Base-by-base conservation (phyloP, 2,888 invertebrate species). In the Thymelicus lineola region DNA sequence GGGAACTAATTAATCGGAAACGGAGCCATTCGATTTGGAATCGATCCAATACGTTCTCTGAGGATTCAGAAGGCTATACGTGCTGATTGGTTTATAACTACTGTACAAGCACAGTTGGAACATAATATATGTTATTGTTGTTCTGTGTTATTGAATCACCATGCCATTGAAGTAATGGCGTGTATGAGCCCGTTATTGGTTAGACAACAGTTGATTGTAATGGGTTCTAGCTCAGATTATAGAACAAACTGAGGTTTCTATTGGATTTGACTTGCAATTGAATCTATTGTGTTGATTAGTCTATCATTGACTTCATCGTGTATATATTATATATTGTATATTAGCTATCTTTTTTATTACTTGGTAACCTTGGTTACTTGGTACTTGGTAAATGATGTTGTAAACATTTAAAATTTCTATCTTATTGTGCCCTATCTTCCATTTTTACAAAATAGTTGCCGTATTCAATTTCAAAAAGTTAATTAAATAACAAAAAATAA, bases 1-100 rank as follows among this genome's bases (percentile, higher is more conserved):
- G 42, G 64, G 66, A 50, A 35, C 59, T 70, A 70, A 72, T 72
- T 72, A 72, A 72, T 70, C 66, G 63, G 60, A 64, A 62, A 59
- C 55, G 60, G 53, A 58, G 15, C 66, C 62, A 63, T 70, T 70
- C 42, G 70, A 42, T 63, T 70, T 72, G 72, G 72, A 72, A 64
- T 70, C 59, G 58, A 72, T 72, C 72, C 70, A 72, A 66, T 57
- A 65, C 35, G 9, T 46, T 55, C 64, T 55, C 42, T 7, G 65
- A 57, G 65, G 42, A 57, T 65, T 58, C 65, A 35, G 58, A 6
- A 15, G 45, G 57, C 57, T 42, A 15, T 45, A 17, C 55, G 10
- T 12, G 57, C 15, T 65, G 65, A 57, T 65, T 57, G 65, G 65
- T 65, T 57, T 65, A 58, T 57, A 46, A 48, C 53, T 50, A 50